Percentiles rank a stretch among this genome's conserved stretches.
phyloP scores from a whole-genome alignment of 2,888 invertebrate species.

The Yponomeuta plumbellus region DNA sequence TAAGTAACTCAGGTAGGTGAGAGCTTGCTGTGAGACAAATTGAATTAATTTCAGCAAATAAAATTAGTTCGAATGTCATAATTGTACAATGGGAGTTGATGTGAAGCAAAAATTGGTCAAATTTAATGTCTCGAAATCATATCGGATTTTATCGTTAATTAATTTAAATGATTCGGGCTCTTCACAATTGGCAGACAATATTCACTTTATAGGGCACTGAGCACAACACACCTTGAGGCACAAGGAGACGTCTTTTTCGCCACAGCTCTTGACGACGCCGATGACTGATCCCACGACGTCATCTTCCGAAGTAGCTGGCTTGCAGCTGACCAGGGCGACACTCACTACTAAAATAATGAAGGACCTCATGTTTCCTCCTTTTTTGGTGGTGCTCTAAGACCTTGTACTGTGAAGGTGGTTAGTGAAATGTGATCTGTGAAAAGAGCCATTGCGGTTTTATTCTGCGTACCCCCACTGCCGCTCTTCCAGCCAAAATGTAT shows the following conservation, averaged over 20 bases:
- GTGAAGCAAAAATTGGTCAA: too few species aligned
- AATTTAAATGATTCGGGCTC: neutral
- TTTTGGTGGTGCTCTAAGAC: constrained; percentile 16
- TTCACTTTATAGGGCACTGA: neutral
- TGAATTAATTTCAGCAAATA: neutral
- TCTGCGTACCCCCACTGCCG: constrained; percentile 55
- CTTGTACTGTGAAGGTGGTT: constrained; percentile 40
- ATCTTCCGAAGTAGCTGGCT: constrained; percentile 71
- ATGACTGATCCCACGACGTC: constrained; percentile 78
- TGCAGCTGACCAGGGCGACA: constrained; percentile 63
- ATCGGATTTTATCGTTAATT: neutral
- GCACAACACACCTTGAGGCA: constrained; percentile 82
- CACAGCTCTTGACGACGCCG: constrained; percentile 82
- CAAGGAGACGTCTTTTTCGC: constrained; percentile 80
- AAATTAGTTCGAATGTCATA: too few species aligned
- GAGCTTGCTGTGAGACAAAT: neutral
- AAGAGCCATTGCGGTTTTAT: constrained; percentile 62
- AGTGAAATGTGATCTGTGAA: constrained; percentile 59
- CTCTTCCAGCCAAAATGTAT: constrained; percentile 29
- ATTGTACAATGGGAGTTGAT: too few species aligned
- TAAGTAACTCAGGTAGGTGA: neutral
- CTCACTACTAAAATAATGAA: constrained; percentile 67
- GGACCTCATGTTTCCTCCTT: constrained; percentile 59
- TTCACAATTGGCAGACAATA: neutral
- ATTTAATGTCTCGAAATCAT: too few species aligned